Percentiles rank a stretch among this genome's conserved stretches.
phyloP scores from a whole-genome alignment of 2,797 vertebrate species.

The Malacoraja senta region DNA sequence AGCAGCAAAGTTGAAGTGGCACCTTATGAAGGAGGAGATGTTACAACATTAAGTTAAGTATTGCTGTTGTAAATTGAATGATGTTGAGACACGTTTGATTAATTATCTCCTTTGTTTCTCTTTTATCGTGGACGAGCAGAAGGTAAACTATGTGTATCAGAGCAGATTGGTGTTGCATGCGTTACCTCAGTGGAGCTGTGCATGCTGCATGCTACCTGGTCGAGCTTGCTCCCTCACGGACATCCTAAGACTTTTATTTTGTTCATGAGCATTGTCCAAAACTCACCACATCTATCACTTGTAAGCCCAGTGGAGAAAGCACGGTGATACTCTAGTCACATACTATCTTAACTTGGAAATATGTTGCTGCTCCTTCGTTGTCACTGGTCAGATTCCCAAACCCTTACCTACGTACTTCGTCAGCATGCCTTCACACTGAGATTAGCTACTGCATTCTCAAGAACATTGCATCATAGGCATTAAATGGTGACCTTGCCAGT shows the following conservation, averaged over 20 bases:
- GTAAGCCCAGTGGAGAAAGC: no score
- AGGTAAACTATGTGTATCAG: constrained; percentile 55
- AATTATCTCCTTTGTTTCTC: constrained; percentile 45
- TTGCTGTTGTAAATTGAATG: background rate
- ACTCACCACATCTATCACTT: background rate
- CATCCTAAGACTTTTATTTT: background rate
- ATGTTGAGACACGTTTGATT: background rate
- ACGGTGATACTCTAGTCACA: background rate
- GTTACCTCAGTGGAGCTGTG: background rate
- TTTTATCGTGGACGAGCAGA: constrained; percentile 57
- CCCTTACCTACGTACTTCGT: background rate
- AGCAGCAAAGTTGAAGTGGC: background rate
- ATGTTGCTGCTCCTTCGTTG: no score
- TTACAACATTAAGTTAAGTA: background rate
- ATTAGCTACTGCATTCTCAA: background rate
- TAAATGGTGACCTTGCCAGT: background rate
- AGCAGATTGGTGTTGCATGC: background rate
- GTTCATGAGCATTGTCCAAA: background rate
- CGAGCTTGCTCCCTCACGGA: background rate
- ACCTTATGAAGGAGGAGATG: background rate
- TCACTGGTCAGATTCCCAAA: background rate
- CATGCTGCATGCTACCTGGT: background rate
- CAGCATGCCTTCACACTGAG: background rate
- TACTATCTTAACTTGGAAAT: background rate
- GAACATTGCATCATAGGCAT: background rate